These are phyloP conservation scores for Urocyon cinereoargenteus DNA, from an alignment of 2,797 vertebrate genomes.

Conservation along the genomic window DNA sequence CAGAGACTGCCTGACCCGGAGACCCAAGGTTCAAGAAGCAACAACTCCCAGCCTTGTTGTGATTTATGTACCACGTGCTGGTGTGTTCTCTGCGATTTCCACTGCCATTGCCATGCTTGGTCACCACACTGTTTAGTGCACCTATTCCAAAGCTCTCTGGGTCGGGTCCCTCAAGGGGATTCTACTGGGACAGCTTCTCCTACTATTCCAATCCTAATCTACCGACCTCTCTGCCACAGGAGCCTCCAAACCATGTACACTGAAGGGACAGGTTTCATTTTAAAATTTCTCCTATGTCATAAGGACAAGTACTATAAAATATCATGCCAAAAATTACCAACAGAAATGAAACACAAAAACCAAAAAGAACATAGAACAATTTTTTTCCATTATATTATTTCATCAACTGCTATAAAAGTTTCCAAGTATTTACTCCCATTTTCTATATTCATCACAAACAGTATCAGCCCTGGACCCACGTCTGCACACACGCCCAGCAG, in stretches of 20 bases:
- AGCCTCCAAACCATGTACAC: background rate
- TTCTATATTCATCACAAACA: background rate
- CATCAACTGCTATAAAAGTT: background rate
- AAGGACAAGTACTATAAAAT: background rate
- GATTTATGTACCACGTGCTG: background rate
- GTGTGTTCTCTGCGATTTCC: no score
- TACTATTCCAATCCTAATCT: background rate
- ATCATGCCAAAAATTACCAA: background rate
- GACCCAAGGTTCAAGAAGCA: background rate
- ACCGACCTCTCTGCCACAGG: background rate
- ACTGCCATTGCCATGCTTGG: accelerated
- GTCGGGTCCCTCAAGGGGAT: background rate
- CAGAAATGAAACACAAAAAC: background rate
- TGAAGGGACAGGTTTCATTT: background rate
- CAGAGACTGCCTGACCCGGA: background rate
- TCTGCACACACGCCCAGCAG: background rate
- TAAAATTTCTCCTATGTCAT: background rate
- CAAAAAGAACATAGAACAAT: background rate
- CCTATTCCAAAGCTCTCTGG: background rate
- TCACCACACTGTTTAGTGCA: no score
- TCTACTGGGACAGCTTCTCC: background rate
- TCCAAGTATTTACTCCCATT: background rate
- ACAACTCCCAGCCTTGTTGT: background rate
- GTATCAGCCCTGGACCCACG: background rate
- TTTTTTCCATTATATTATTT: background rate